These are phyloP conservation scores for Epinotia bilunana DNA, from an alignment of 2,888 invertebrate species.

Conservation along the genomic window DNA sequence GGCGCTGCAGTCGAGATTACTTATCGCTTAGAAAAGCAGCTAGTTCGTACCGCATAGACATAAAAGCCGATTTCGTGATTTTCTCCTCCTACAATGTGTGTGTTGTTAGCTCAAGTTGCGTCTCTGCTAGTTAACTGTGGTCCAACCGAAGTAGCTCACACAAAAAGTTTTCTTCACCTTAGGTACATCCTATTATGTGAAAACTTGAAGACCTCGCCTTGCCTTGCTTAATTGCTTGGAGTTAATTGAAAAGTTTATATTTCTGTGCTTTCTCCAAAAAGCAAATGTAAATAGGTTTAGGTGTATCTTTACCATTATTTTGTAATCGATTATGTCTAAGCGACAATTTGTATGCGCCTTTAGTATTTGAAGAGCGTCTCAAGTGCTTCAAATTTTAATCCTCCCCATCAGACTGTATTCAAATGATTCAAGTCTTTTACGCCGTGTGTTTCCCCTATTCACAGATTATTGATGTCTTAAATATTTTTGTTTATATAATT, in stretches of 20 bases:
- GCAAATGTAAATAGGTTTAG: background rate
- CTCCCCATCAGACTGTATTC: slow-evolving; percentile 23
- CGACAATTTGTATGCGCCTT: slow-evolving; percentile 11
- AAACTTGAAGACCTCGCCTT: background rate
- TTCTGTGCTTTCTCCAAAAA: slow-evolving; percentile 29
- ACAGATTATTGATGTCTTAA: background rate
- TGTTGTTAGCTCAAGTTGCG: background rate
- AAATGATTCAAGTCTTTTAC: background rate
- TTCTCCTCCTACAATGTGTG: slow-evolving; percentile 11
- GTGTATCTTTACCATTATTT: background rate
- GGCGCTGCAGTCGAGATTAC: slow-evolving; percentile 5
- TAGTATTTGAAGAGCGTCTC: slow-evolving; percentile 30
- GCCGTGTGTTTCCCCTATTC: background rate
- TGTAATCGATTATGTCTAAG: slow-evolving; percentile 21
- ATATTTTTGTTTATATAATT: too few relatives aligned
- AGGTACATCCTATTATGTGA: background rate
- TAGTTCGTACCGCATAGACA: background rate
- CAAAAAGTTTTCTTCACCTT: slow-evolving; percentile 14
- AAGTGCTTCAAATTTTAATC: slow-evolving; percentile 29
- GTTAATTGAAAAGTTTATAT: slow-evolving; percentile 23
- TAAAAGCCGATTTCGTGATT: background rate
- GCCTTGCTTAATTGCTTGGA: background rate
- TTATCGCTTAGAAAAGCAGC: slow-evolving; percentile 19
- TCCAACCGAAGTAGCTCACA: background rate
- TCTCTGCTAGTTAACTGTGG: background rate